Conservation (phyloP, 2,113 vertebrate species). For the Microtus montanus region DNA sequence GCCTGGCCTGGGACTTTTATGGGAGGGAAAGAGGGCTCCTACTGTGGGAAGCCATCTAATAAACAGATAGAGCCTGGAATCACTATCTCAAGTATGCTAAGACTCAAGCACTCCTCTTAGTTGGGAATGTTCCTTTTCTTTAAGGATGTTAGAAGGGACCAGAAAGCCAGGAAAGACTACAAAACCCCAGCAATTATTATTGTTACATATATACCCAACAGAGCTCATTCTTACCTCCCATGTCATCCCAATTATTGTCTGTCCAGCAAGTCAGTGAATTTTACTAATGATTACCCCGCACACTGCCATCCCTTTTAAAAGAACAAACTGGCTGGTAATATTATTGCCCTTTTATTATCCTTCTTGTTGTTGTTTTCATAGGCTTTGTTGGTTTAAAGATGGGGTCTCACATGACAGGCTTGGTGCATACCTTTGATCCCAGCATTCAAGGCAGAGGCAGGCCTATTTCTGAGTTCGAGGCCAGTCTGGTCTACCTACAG, state of each 20-base stretch:
- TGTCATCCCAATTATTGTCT: background rate
- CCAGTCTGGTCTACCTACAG: background rate
- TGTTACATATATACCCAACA: background rate
- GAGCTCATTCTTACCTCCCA: background rate
- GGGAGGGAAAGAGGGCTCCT: background rate
- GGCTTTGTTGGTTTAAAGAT: background rate
- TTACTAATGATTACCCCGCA: background rate
- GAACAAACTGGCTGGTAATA: background rate
- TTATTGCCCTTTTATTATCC: background rate
- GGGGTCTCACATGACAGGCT: background rate
- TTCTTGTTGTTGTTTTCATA: too few relatives aligned
- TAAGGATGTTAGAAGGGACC: background rate
- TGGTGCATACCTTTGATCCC: too few relatives aligned
- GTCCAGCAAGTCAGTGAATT: background rate
- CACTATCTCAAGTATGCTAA: background rate
- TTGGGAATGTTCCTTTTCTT: background rate
- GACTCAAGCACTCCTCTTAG: background rate
- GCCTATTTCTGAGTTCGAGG: background rate
- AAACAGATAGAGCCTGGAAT: background rate
- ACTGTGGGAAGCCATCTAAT: background rate
- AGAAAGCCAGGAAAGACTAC: background rate
- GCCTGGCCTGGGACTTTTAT: background rate
- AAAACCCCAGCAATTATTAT: background rate
- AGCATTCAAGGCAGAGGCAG: background rate
- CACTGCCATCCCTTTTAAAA: background rate